These are phyloP conservation scores for Oenanthe oenanthe DNA, from an alignment of 2,113 vertebrate genomes.

Conservation along the genomic window DNA sequence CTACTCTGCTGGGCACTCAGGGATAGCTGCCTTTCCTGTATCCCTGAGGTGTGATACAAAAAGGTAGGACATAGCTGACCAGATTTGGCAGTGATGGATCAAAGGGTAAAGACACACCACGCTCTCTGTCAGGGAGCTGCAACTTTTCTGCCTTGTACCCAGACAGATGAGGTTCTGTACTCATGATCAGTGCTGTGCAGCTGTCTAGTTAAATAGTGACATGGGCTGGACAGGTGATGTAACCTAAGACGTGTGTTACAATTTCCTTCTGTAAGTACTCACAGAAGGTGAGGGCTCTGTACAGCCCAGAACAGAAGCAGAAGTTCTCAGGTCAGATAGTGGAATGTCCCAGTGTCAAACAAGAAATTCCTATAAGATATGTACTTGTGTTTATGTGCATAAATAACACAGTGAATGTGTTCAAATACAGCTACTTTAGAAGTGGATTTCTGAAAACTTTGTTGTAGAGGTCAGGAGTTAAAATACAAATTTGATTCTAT, in stretches of 20 bases:
- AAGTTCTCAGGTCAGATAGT: not conserved
- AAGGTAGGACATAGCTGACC: not conserved
- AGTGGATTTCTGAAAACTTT: not conserved
- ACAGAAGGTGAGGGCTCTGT: too few species aligned
- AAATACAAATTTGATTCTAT: not conserved
- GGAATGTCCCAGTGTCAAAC: not conserved
- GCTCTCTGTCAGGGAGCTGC: not conserved
- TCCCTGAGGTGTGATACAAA: too few species aligned
- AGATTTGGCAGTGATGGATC: not conserved
- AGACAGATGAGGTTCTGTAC: not conserved
- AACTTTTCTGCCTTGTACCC: not conserved
- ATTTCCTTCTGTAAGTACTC: not conserved
- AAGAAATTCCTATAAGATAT: not conserved
- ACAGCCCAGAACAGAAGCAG: fast-evolving
- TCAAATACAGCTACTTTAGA: not conserved
- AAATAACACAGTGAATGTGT: not conserved
- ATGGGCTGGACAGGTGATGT: not conserved
- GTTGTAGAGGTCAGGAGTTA: not conserved
- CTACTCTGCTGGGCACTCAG: not conserved
- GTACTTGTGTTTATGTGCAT: not conserved
- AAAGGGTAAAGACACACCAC: fast-evolving
- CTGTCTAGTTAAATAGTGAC: not conserved
- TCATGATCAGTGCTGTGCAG: not conserved
- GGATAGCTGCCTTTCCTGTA: not conserved
- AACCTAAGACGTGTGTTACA: not conserved